Conservation (phyloP, 2,113 vertebrate genomes). For the Haliaeetus leucogaster region DNA sequence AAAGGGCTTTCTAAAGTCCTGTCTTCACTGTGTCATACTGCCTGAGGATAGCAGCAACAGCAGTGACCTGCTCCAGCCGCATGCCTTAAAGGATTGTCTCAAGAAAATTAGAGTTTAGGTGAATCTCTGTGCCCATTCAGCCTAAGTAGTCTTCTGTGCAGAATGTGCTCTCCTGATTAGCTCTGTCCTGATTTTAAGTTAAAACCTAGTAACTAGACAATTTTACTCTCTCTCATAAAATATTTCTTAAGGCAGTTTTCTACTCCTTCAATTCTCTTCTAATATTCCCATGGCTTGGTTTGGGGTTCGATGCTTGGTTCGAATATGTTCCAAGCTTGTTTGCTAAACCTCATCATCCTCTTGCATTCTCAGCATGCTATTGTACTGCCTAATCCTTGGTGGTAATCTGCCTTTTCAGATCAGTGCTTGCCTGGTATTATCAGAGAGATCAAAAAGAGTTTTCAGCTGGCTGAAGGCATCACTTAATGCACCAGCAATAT, state of each 20-base stretch:
- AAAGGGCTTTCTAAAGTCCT: conserved; percentile 35
- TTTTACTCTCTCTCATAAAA: background rate
- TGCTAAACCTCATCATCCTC: conserved; percentile 44
- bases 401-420: conserved; percentile 65
- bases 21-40: conserved; percentile 42
- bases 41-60: conserved; percentile 42
- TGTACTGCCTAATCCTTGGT: conserved; percentile 60
- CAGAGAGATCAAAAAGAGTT: conserved; percentile 55
- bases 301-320: background rate
- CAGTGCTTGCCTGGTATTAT: conserved; percentile 66
- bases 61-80: conserved; percentile 30
- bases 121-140: background rate
- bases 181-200: background rate
- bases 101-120: conserved; percentile 31
- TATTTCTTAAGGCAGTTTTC: background rate
- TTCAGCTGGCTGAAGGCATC: conserved; percentile 57
- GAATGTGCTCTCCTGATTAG: background rate
- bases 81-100: conserved; percentile 52
- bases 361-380: conserved; percentile 61
- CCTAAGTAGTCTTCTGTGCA: background rate
- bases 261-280: background rate
- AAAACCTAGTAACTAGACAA: background rate
- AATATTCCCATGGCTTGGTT: background rate
- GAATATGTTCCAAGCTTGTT: conserved; percentile 36
- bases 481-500: conserved; percentile 15